Conservation (phyloP, 2,113 vertebrate species). For the Chloropsis hardwickii region DNA sequence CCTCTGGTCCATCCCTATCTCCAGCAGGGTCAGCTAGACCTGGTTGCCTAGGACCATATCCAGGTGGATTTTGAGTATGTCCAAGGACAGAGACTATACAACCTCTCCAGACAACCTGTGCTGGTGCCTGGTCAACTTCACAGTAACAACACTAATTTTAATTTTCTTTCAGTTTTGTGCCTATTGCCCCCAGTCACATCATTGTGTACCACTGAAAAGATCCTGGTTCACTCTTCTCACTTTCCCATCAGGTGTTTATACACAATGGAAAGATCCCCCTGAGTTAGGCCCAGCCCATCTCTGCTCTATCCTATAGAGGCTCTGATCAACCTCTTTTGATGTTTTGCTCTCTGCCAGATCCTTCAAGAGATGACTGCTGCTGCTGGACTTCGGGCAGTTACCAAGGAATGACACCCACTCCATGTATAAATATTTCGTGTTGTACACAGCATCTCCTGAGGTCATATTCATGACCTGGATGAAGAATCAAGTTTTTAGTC, state of each 20-base stretch:
- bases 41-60: not conserved
- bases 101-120: not conserved
- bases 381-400: not conserved
- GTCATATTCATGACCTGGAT: not conserved
- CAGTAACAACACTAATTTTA: not conserved
- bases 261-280: not conserved
- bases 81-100: not conserved
- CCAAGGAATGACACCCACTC: not conserved
- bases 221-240: not conserved
- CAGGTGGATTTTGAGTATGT: not conserved
- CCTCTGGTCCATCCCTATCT: not conserved
- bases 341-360: not conserved
- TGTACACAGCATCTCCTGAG: not conserved
- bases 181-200: not conserved
- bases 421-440: not conserved
- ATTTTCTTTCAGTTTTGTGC: not conserved
- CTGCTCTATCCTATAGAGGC: not conserved
- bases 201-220: not conserved
- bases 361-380: not conserved
- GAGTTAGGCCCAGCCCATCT: not conserved
- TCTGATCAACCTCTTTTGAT: not conserved
- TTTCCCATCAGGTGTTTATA: not conserved
- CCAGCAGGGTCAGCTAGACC: not conserved
- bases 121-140: not conserved
- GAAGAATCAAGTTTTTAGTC: not conserved